Evolutionary conservation across 2,888 invertebrate genomes (phyloP).

Genomic region (Bimastos eiseni): DNA sequence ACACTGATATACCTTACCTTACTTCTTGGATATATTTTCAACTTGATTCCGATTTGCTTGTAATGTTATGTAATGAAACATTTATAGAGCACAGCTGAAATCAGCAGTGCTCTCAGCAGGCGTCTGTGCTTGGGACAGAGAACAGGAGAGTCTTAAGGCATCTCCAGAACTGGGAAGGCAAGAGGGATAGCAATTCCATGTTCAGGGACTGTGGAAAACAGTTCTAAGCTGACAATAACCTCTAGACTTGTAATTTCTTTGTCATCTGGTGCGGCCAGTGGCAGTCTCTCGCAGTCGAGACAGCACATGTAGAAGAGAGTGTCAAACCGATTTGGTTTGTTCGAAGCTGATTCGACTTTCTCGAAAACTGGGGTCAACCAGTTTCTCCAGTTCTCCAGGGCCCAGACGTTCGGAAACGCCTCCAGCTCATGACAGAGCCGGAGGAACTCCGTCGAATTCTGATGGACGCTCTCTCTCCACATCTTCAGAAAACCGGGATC

Average conservation of each 20-base stretch:
- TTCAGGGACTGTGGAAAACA: too few species aligned
- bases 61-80: too few species aligned
- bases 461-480: constrained; percentile 63
- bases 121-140: too few species aligned
- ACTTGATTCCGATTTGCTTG: too few species aligned
- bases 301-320: constrained; percentile 45
- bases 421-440: constrained; percentile 72
- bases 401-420: constrained; percentile 79
- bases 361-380: constrained; percentile 74
- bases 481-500: not conserved
- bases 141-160: too few species aligned
- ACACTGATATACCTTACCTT: too few species aligned
- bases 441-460: constrained; percentile 71
- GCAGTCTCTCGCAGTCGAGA: constrained; percentile 34
- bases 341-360: not conserved
- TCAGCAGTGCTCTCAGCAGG: too few species aligned
- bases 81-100: too few species aligned
- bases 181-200: too few species aligned
- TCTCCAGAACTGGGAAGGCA: too few species aligned
- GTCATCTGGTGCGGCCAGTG: not conserved
- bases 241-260: constrained; percentile 27
- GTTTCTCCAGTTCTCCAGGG: constrained; percentile 78
- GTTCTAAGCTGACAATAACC: too few species aligned
- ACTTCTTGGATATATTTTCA: too few species aligned
- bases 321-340: constrained; percentile 41